Base-by-base conservation (phyloP, 2,888 invertebrate species). In the Heliconius ethilla region DNA sequence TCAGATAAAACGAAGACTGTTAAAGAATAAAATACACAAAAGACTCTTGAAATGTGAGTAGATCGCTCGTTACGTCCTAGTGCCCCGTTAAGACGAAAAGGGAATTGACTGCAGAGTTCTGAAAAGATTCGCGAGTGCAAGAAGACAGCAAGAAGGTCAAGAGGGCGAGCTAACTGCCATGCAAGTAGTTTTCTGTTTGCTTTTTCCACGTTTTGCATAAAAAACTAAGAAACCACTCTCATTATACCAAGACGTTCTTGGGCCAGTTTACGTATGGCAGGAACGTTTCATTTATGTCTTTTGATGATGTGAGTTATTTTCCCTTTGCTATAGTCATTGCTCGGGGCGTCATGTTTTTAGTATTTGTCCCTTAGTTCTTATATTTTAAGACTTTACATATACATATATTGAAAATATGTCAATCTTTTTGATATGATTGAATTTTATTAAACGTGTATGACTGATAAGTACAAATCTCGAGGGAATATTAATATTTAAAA, bases 21-120 rank as follows among this genome's bases (percentile, higher is more conserved):
- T 55, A 55, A 29, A 33, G 25, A 33, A n/a, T n/a, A n/a, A 55
- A 55, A 55, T 22, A 29, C 29, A 51, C 3, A 18, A 70, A 55
- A 33, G 22, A 11, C 55, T 55, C 55, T 70, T 5, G 3, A 55
- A 55, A 55, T 22, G 2, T 1, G 27, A 33, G 55, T 29, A 74
- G 75, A 65, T 75, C 70, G 78, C 70, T 75, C 70, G 65, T 78
- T 66, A 70, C 70, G 78, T n/a, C 66, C 78, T 59, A 78, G 70
- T 78, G 78, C 40, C 78, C 70, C 45, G 18, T 75, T 70, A 51
- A 70, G 29, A 75, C 7, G 45, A 40, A 74, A 37, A 69, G 63
- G 45, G 33, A 75, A 69, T 69, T 78, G 27, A 69, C 70, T 72
- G 76, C 18, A 65, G 65, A 29, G 66, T 22, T 65, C 25, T 76